phyloP scores from a whole-genome alignment of 2,113 vertebrate genomes.

The Clarias gariepinus region DNA sequence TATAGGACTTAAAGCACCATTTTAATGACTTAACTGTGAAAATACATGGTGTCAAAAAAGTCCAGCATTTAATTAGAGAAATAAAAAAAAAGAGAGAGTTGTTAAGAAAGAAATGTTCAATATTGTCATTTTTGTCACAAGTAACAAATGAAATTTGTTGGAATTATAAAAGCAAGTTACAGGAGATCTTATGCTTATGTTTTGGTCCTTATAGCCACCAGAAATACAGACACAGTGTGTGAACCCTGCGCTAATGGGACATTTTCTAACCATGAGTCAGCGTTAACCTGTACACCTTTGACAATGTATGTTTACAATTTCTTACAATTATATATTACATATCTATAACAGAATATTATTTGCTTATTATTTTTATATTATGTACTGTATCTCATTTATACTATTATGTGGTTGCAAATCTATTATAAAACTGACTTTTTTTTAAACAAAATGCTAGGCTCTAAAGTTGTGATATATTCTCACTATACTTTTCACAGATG shows the following conservation, averaged over 20 bases:
- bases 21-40: background rate
- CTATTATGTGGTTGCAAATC: no score
- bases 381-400: no score
- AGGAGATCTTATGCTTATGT: background rate
- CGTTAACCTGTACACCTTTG: slow-evolving; percentile 46
- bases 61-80: no score
- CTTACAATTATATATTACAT: background rate
- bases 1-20: background rate
- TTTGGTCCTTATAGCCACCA: background rate
- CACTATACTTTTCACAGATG: slow-evolving; percentile 56
- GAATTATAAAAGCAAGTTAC: background rate
- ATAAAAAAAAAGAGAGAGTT: background rate
- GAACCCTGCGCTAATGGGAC: slow-evolving; percentile 50
- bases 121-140: background rate
- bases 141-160: background rate
- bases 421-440: background rate
- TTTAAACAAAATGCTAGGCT: background rate
- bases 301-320: slow-evolving; percentile 59
- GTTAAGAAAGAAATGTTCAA: background rate
- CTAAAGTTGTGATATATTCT: background rate
- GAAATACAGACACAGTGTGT: slow-evolving; percentile 60
- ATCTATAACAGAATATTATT: background rate
- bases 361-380: background rate
- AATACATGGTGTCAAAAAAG: background rate
- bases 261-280: slow-evolving; percentile 51